Base-by-base conservation (phyloP, 2,113 vertebrate species). In the Ophthalmolycus amberensis region DNA sequence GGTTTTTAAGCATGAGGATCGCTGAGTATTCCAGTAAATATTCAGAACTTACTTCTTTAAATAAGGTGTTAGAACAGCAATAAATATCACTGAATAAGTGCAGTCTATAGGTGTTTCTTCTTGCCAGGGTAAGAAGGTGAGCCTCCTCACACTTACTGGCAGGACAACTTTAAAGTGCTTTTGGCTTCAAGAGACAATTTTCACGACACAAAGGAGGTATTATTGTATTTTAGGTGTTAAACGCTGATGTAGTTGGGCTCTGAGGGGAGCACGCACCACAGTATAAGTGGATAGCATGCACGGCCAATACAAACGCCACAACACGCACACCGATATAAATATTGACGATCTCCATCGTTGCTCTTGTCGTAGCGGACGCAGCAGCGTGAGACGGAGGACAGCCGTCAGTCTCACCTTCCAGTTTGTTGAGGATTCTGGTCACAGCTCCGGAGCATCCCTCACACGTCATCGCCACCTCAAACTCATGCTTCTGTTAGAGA, bases 401-500 rank as follows among this genome's bases (percentile, higher is more conserved):
- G 4, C 0, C 3, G 10, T 16, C 15, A 0, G 9, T 32, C 80
- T 91, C 29, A 82, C 84, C 95, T 95, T 95, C 97, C 83, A 98
- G 93, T 85, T 96, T 98, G 67, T 93, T 96, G 85, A 99, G 97
- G 64, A 99, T 93, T 6, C 96, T 95, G 67, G 95, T 95, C 8
- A 99, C 97, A 0, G 98, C 97, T 0, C 96, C 96, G 4, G 97
- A 97, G 25, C 98, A 99, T 66, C 98, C 97, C 71, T 96, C 97
- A 22, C 98, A 99, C 32, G 97, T 98, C 98, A 99, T 99, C 65
- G 96, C 97, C 79, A 99, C 98, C 0, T 95, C 96, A 87, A 99
- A 99, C 92, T 98, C 97, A 94, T 98, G 96, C 74, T 96, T 99
- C 98, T 99, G 95, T 85, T 10, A 32, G 90, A 91, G 42, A 83